Evolutionary conservation across 2,113 vertebrate genomes (phyloP).

Genomic region (Chascanopsetta lugubris): DNA sequence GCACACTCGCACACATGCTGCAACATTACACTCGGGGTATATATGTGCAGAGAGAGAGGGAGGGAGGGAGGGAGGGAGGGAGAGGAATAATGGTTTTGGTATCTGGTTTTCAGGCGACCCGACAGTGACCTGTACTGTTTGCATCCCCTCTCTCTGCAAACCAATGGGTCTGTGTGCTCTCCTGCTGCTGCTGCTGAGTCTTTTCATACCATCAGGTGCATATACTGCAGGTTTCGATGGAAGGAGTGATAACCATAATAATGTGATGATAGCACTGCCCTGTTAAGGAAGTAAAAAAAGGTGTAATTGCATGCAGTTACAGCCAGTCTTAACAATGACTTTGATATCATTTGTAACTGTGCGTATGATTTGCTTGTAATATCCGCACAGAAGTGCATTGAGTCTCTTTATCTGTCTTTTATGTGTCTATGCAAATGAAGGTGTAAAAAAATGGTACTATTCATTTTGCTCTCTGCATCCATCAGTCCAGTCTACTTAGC

Average conservation of each 20-base stretch:
- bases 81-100: constrained; percentile 17
- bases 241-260: constrained; percentile 10
- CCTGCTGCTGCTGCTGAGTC: constrained; percentile 14
- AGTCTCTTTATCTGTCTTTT: too few species aligned
- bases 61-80: constrained; percentile 14
- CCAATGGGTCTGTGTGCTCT: neutral
- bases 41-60: constrained; percentile 15
- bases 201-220: too few species aligned
- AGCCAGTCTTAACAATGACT: neutral
- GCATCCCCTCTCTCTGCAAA: constrained; percentile 14
- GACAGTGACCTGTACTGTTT: constrained; percentile 29
- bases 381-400: too few species aligned
- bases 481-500: too few species aligned
- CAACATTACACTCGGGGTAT: constrained; percentile 26
- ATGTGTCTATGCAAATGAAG: too few species aligned
- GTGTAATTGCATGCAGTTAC: constrained; percentile 16
- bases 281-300: neutral
- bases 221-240: too few species aligned
- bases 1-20: constrained; percentile 23
- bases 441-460: neutral
- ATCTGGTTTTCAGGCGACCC: constrained; percentile 31
- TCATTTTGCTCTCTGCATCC: neutral
- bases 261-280: constrained; percentile 7
- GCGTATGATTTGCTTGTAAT: neutral
- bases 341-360: constrained; percentile 4